Percentiles rank a stretch among this genome's conserved stretches.
Conservation (phyloP, 2,113 vertebrate genomes). For the Hyla sarda region DNA sequence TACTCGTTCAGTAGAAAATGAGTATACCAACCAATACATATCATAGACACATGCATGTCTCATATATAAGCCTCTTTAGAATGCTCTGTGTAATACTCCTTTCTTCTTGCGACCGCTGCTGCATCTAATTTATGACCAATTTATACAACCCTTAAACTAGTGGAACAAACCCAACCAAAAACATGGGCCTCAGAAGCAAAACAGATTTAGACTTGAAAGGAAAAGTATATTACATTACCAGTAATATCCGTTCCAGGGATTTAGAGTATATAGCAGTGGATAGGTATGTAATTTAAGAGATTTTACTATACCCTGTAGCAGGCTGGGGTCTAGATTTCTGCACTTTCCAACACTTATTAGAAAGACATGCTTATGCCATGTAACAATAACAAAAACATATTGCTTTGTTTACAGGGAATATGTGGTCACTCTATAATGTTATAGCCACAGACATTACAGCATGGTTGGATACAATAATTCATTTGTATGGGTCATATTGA, state of each 20-base stretch:
- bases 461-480: neutral
- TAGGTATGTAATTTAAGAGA: constrained; percentile 22
- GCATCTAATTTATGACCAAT: constrained; percentile 1
- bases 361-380: neutral
- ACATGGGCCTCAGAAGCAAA: constrained; percentile 2
- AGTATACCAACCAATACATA: too few species aligned
- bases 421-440: neutral
- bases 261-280: neutral
- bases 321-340: neutral
- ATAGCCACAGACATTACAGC: neutral
- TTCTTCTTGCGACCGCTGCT: neutral
- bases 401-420: constrained; percentile 14
- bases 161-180: constrained; percentile 8
- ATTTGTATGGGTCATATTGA: neutral
- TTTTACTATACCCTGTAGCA: neutral
- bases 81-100: neutral
- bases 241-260: neutral
- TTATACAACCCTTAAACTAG: constrained; percentile 21
- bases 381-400: neutral
- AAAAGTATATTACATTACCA: constrained; percentile 12
- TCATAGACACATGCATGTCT: too few species aligned
- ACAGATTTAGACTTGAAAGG: neutral
- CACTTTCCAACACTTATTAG: neutral
- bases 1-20: too few species aligned
- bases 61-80: too few species aligned